Base-by-base conservation (phyloP, 30 jellyfish, hydroid and myxozoan species). In the Hydractinia symbiolongicarpus region DNA sequence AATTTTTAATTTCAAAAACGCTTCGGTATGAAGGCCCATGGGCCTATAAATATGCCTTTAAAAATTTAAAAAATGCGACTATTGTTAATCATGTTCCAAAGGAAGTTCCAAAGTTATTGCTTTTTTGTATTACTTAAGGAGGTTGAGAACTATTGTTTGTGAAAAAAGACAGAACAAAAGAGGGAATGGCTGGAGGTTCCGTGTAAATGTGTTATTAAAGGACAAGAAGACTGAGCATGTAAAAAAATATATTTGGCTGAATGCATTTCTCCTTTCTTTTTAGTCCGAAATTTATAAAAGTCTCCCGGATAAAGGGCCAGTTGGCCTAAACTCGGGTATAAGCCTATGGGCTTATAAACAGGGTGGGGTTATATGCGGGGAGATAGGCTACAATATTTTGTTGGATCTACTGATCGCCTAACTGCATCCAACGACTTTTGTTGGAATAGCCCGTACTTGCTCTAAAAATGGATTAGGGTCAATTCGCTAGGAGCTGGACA, bases 231-330 rank as follows among this genome's bases (percentile, higher is more conserved):
- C 17, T 58, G 3, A 11, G 19, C 69, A 58, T 58, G 19, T 58
- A 58, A 58, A 58, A 58, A 58, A 58, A 58, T 58, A 9, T 58
- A 16, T 58, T 58, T 58, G 69, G 19, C 15, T 58, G 3, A 58
- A 58, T 58, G 69, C 69, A 3, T 58, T 16, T 58, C 69, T 58
- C 69, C 19, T 58, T 58, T 0, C 69, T 58, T 58, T 58, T 58
- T 58, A 58, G 1, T 16, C 69, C 69, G 1, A 3, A 16, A 58
- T 11, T 58, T 1, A 16, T 11, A 58, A 57, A 57, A 57, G 68
- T 57, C 68, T 57, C 68, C 68, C 68, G 68, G n/a, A 57, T 57
- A 57, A 57, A 57, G 68, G 68, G 13, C 68, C 68, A 57, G 68
- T 57, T 10, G 68, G 69, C 69, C 69, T 58, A 58, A 11, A 16